Conservation (phyloP, 2,797 vertebrate genomes). For the Synaphobranchus kaupii region DNA sequence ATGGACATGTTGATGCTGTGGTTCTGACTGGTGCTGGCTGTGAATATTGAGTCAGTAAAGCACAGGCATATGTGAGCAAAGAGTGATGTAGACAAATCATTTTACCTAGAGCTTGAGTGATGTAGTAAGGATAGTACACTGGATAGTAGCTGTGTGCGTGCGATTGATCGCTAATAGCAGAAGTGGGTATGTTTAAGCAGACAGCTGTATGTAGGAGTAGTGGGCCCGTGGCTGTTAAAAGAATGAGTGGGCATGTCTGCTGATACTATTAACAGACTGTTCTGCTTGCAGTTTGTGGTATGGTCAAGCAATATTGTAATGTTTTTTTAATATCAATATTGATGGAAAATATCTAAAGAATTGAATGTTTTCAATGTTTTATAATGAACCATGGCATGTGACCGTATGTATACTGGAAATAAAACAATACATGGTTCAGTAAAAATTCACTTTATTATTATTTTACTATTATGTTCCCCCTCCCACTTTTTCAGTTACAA, state of each 20-base stretch:
- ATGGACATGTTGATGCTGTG: neutral
- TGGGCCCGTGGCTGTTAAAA: neutral
- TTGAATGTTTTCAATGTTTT: too few species aligned
- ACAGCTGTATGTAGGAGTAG: neutral
- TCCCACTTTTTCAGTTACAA: too few species aligned
- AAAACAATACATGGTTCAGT: too few species aligned
- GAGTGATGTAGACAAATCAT: neutral
- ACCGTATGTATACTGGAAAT: too few species aligned
- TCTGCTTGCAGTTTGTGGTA: neutral
- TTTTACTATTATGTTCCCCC: too few species aligned
- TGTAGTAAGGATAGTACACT: neutral
- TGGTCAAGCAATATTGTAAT: too few species aligned
- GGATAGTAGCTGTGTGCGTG: neutral
- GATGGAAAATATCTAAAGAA: too few species aligned
- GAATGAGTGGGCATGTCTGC: neutral
- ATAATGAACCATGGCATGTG: too few species aligned
- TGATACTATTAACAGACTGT: neutral
- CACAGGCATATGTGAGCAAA: neutral
- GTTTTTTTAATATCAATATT: too few species aligned
- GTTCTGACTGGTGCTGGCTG: neutral
- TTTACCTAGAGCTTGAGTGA: neutral
- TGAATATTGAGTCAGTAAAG: neutral
- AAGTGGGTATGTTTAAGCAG: neutral
- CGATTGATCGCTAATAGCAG: neutral
- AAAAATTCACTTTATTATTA: too few species aligned